phyloP scores from a whole-genome alignment of 2,113 vertebrate species.

The Xiphophorus maculatus region DNA sequence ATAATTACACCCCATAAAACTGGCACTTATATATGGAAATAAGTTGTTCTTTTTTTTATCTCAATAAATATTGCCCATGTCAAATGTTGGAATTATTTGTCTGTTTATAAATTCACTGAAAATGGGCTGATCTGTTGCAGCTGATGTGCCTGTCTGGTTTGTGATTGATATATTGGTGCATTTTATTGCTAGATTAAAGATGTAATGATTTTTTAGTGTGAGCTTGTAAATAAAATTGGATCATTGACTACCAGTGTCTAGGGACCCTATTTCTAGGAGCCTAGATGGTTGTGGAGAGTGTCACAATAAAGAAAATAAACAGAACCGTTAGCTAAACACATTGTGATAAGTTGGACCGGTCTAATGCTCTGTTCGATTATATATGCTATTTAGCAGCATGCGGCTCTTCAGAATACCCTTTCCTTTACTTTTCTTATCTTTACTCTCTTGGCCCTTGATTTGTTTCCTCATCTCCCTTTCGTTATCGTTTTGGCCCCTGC shows the following conservation, averaged over 20 bases:
- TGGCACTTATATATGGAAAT: too few relatives aligned
- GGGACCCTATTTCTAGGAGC: neutral
- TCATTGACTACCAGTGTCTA: neutral
- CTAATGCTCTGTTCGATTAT: constrained; percentile 13
- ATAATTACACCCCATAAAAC: too few relatives aligned
- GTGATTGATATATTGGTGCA: too few relatives aligned
- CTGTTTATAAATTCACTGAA: too few relatives aligned
- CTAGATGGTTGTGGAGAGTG: neutral
- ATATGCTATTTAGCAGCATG: constrained; percentile 3
- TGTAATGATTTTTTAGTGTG: neutral
- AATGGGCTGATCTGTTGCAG: too few relatives aligned
- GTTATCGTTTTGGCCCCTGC: constrained; percentile 19
- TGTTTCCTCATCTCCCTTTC: constrained; percentile 23
- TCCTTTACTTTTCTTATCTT: neutral
- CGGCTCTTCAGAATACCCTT: constrained; percentile 21
- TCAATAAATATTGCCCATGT: too few relatives aligned
- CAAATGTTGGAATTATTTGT: too few relatives aligned
- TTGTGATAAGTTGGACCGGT: neutral
- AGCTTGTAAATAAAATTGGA: neutral
- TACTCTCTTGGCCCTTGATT: constrained; percentile 16
- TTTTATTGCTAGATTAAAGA: too few relatives aligned
- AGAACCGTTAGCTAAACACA: too few relatives aligned
- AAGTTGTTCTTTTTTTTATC: too few relatives aligned
- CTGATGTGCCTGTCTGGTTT: too few relatives aligned
- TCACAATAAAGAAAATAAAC: too few relatives aligned